These are phyloP conservation scores for Cotesia chilonis DNA, from an alignment of 1,140 invertebrate species.

Conservation along the genomic window DNA sequence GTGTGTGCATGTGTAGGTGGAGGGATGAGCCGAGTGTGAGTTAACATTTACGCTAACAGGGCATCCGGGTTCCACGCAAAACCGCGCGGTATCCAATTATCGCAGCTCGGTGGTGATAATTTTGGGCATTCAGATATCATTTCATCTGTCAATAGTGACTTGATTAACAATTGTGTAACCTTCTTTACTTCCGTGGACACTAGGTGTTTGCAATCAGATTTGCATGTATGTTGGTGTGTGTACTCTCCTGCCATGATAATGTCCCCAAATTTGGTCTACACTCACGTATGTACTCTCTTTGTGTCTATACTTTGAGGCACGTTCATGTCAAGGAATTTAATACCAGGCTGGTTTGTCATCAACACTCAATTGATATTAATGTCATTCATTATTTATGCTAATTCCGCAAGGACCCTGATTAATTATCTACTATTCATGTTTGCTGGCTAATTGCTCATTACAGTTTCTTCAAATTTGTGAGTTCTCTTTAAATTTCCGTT, in stretches of 20 bases:
- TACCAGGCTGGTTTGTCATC: too few species aligned
- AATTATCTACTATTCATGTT: too few species aligned
- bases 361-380: too few species aligned
- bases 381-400: too few species aligned
- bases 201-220: constrained; percentile 15
- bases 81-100: constrained; percentile 48
- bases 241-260: neutral
- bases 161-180: constrained; percentile 51
- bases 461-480: too few species aligned
- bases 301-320: neutral
- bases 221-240: too few species aligned
- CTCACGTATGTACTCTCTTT: neutral
- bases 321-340: too few species aligned
- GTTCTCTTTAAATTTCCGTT: too few species aligned
- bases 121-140: constrained; percentile 54
- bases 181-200: constrained; percentile 16
- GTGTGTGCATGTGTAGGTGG: neutral
- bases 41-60: constrained; percentile 19
- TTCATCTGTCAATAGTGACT: constrained; percentile 50
- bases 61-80: constrained; percentile 19
- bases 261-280: neutral
- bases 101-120: constrained; percentile 53
- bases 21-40: neutral
- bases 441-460: too few species aligned
- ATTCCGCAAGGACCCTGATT: too few species aligned